Evolutionary conservation across 2,888 invertebrate genomes (phyloP).

Genomic region (Pristionchus japonicus): DNA sequence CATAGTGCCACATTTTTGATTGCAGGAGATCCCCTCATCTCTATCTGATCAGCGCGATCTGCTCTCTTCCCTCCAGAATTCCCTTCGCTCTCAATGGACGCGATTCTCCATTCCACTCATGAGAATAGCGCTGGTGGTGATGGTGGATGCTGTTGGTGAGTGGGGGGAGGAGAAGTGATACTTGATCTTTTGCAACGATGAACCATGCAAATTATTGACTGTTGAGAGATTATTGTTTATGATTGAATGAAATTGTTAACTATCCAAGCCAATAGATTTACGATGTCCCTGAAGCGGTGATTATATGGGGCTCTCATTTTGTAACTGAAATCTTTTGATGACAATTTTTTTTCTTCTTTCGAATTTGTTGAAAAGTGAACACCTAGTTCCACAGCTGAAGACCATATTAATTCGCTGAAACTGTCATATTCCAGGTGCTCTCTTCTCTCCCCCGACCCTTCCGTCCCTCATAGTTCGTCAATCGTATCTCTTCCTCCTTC

Average conservation of each 20-base stretch:
- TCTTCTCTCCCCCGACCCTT: conserved; percentile 30
- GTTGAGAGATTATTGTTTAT: too few species aligned
- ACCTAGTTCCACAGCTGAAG: neutral
- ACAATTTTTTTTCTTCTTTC: too few species aligned
- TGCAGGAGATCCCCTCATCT: conserved; percentile 34
- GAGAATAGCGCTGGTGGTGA: conserved; percentile 55
- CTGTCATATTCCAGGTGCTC: neutral
- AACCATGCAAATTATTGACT: too few species aligned
- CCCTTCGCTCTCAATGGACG: conserved; percentile 64
- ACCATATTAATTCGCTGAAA: neutral
- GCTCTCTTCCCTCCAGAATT: conserved; percentile 56
- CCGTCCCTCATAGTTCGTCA: conserved; percentile 43
- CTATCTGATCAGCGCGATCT: conserved; percentile 20
- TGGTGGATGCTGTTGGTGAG: conserved; percentile 24
- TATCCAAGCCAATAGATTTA: too few species aligned
- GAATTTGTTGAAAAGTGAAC: neutral
- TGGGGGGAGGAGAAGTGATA: neutral
- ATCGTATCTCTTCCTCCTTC: conserved; percentile 43
- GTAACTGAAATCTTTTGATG: too few species aligned
- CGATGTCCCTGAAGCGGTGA: too few species aligned
- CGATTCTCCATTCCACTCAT: conserved; percentile 64
- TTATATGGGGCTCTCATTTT: too few species aligned
- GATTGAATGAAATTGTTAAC: too few species aligned
- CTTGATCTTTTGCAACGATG: neutral
- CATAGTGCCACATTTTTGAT: too few species aligned